Percentiles rank a stretch among this genome's conserved stretches.
phyloP scores from a whole-genome alignment of 2,888 invertebrate species.

The Drosophila stalkeri region DNA sequence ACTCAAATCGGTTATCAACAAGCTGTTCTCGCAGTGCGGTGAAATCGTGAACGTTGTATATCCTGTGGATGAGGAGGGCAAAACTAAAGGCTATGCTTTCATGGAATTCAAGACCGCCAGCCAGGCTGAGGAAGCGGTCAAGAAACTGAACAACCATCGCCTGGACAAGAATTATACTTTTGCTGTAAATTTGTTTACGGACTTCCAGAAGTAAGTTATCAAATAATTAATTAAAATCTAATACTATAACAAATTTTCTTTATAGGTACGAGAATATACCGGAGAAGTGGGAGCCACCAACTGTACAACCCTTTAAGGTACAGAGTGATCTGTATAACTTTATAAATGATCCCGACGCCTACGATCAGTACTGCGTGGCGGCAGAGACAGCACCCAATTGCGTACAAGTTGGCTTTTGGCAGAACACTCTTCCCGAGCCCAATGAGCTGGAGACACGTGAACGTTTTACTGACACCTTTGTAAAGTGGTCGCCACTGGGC shows the following conservation, averaged over 20 bases:
- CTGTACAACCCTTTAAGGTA: constrained; percentile 94
- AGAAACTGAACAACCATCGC: constrained; percentile 95
- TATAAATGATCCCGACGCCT: constrained; percentile 96
- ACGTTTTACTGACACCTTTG: constrained; percentile 97
- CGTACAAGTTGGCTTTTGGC: constrained; percentile 93
- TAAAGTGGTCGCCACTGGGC: constrained; percentile 98
- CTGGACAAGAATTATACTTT: constrained; percentile 98
- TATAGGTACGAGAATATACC: constrained; percentile 93
- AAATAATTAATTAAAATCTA: neutral
- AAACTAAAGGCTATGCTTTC: constrained; percentile 97
- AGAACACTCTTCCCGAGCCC: constrained; percentile 95
- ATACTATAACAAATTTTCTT: neutral
- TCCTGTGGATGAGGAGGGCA: constrained; percentile 92
- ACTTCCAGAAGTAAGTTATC: constrained; percentile 93
- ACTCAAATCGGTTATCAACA: constrained; percentile 95
- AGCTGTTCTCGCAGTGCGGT: constrained; percentile 95
- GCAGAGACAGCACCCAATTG: constrained; percentile 91
- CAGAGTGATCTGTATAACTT: constrained; percentile 97
- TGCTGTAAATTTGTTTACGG: constrained; percentile 96
- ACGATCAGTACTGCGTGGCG: constrained; percentile 97
- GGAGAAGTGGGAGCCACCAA: constrained; percentile 96
- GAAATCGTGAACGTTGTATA: constrained; percentile 95
- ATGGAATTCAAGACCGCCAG: constrained; percentile 94
- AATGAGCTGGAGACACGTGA: constrained; percentile 92
- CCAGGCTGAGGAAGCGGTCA: constrained; percentile 95